Percentiles rank a stretch among this genome's conserved stretches.
Evolutionary conservation across 2,888 invertebrate species (phyloP).

Genomic region (Agrotis puta): DNA sequence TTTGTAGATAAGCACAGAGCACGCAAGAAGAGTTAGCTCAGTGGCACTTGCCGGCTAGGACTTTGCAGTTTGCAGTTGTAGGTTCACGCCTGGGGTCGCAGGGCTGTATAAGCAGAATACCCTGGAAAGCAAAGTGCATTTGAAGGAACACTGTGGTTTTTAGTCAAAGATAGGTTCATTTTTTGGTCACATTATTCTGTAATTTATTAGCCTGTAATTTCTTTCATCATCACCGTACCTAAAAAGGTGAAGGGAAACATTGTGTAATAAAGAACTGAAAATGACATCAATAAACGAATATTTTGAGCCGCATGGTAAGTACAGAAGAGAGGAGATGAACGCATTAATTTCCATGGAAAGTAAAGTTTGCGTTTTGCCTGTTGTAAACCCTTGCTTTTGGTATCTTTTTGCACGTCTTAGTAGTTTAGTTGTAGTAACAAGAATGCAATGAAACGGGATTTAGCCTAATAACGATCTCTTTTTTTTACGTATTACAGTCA

Average conservation of each 20-base stretch:
- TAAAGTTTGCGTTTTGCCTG: no score
- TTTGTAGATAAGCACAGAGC: conserved; percentile 53
- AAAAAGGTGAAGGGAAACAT: background rate
- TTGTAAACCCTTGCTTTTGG: no score
- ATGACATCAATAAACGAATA: background rate
- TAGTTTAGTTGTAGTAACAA: no score
- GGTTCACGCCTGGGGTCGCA: background rate
- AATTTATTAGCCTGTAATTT: no score
- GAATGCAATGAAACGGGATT: no score
- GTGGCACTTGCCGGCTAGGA: background rate
- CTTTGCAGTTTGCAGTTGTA: background rate
- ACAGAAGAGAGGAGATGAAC: background rate
- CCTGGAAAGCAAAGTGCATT: no score
- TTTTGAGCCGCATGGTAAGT: background rate
- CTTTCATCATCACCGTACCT: background rate
- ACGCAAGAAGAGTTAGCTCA: background rate
- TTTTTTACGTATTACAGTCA: no score
- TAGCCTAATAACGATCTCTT: no score
- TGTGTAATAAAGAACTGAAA: background rate
- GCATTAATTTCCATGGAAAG: background rate
- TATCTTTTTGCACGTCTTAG: no score
- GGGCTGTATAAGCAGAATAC: no score
- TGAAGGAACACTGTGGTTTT: no score
- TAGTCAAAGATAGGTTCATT: no score
- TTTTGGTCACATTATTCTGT: background rate